Percentiles rank a stretch among this genome's conserved stretches.
Conservation (phyloP, 2,797 vertebrate species). For the Thaleichthys pacificus region DNA sequence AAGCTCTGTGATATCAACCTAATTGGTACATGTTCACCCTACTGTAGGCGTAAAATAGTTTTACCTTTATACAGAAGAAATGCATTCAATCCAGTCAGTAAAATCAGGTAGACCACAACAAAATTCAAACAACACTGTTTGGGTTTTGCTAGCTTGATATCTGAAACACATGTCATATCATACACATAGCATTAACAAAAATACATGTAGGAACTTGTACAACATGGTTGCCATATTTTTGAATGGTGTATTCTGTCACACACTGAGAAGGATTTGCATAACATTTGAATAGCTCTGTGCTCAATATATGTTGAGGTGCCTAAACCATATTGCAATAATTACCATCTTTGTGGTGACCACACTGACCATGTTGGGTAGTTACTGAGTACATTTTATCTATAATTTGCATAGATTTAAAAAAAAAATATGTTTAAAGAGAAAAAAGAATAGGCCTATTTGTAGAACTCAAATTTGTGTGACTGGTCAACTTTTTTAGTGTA, state of each 20-base stretch:
- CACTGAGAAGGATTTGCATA: too few relatives aligned
- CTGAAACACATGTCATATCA: slow-evolving; percentile 50
- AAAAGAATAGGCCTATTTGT: too few relatives aligned
- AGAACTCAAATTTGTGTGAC: too few relatives aligned
- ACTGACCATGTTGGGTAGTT: too few relatives aligned
- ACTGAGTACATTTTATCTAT: too few relatives aligned
- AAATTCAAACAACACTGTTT: slow-evolving; percentile 31
- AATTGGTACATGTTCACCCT: not conserved
- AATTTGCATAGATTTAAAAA: too few relatives aligned
- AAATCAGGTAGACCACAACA: slow-evolving; percentile 66
- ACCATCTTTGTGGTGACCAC: too few relatives aligned
- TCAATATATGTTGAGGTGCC: too few relatives aligned
- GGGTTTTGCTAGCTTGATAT: slow-evolving; percentile 43
- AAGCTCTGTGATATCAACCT: not conserved
- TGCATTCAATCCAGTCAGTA: slow-evolving; percentile 66
- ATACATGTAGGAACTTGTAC: not conserved
- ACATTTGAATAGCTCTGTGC: too few relatives aligned
- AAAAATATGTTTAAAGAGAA: too few relatives aligned
- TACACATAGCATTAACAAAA: not conserved
- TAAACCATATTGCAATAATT: too few relatives aligned
- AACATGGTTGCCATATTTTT: not conserved
- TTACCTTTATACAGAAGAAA: slow-evolving; percentile 82
- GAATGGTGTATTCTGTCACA: not conserved
- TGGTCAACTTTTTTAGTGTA: too few relatives aligned
- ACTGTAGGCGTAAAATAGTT: not conserved